Evolutionary conservation across 2,113 vertebrate species (phyloP).

Genomic region (Mugil cephalus): DNA sequence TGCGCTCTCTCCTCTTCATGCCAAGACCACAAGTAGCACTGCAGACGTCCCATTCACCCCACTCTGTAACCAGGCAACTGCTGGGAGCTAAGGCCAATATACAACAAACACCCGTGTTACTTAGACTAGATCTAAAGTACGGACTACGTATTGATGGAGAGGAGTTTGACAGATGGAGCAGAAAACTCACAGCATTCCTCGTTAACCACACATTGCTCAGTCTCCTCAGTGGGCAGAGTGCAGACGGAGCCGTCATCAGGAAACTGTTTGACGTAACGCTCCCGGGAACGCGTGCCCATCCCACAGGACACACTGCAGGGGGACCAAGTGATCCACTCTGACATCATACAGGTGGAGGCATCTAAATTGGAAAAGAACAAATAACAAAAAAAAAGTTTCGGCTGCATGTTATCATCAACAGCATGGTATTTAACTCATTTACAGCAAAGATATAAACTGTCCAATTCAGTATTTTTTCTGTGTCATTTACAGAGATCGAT

Average conservation of each 20-base stretch:
- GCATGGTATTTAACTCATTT: too few relatives aligned
- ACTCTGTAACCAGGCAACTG: slow-evolving; percentile 96
- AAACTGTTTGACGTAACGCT: slow-evolving; percentile 97
- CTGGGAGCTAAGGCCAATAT: slow-evolving; percentile 85
- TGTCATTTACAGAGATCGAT: too few relatives aligned
- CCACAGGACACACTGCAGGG: slow-evolving; percentile 94
- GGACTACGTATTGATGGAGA: neutral
- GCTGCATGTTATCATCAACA: too few relatives aligned
- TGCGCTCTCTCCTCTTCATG: slow-evolving; percentile 92
- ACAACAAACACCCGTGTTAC: slow-evolving; percentile 1
- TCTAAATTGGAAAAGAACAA: slow-evolving; percentile 78
- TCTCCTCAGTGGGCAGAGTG: slow-evolving; percentile 93
- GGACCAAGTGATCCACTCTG: slow-evolving; percentile 99
- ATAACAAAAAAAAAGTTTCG: too few relatives aligned
- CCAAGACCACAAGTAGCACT: slow-evolving; percentile 96
- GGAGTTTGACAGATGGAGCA: neutral
- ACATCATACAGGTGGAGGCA: slow-evolving; percentile 97
- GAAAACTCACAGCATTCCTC: slow-evolving; percentile 93
- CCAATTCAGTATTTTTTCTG: too few relatives aligned
- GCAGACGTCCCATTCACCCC: slow-evolving; percentile 97
- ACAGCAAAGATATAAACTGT: neutral
- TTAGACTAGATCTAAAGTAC: neutral
- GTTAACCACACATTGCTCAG: slow-evolving; percentile 93
- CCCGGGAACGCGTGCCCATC: slow-evolving; percentile 90
- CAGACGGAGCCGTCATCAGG: slow-evolving; percentile 96